Evolutionary conservation across 2,797 vertebrate species (phyloP).

Genomic region (Lophura swinhoii): DNA sequence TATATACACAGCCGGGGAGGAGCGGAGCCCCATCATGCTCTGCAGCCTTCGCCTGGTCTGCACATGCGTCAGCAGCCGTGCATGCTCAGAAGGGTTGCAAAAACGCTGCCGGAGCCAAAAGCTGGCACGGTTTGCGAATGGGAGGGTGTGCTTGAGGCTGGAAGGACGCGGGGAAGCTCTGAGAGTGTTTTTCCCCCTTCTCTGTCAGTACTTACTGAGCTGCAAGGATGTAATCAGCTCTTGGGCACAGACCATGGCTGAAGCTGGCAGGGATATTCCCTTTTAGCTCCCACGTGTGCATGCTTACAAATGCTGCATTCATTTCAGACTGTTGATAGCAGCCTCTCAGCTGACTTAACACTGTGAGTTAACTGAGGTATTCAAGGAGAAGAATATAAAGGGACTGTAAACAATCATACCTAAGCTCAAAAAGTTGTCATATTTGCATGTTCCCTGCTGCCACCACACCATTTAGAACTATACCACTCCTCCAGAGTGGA

Average conservation of each 20-base stretch:
- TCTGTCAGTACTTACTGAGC: background rate
- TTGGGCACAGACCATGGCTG: accelerated
- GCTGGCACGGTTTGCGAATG: accelerated
- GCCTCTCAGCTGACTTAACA: background rate
- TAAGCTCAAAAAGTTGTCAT: background rate
- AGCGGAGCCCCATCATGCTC: accelerated
- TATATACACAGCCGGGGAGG: accelerated
- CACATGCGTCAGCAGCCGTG: constrained; percentile 6
- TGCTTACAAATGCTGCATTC: background rate
- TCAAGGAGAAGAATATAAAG: background rate
- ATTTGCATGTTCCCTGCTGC: background rate
- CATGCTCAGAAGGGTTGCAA: background rate
- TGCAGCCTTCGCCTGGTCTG: background rate
- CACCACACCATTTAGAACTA: accelerated
- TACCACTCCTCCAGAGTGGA: background rate
- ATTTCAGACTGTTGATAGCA: background rate
- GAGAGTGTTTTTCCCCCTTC: accelerated
- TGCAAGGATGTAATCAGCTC: background rate
- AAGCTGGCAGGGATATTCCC: background rate
- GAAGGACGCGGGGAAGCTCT: accelerated
- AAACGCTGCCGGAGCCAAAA: accelerated
- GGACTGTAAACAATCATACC: background rate
- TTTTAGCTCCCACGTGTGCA: background rate
- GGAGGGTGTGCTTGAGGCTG: background rate
- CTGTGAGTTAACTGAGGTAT: accelerated